A percentile compares a stretch with the other conserved stretches of the same genome.
phyloP scores from a whole-genome alignment of 2,888 invertebrate species.

The Eutolmus rufibarbis region DNA sequence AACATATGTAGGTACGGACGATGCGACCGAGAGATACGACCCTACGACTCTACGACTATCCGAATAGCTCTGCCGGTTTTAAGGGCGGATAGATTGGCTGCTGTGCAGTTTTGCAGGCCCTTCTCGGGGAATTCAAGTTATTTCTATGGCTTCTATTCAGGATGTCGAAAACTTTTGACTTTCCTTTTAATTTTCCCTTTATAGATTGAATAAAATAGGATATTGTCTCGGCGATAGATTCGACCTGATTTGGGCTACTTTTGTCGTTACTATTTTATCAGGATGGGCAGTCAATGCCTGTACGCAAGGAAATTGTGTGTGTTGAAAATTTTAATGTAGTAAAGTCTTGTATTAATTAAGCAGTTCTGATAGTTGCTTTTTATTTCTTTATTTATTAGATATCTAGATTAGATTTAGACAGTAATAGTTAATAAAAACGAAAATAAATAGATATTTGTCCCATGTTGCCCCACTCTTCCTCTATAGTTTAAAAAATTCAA shows the following conservation, averaged over 20 bases:
- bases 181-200: neutral
- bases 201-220: neutral
- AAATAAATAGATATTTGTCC: no score
- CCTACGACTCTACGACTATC: constrained; percentile 1
- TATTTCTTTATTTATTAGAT: no score
- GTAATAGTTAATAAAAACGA: no score
- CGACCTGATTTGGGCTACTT: neutral
- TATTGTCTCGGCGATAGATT: neutral
- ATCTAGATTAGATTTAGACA: no score
- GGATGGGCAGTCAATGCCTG: no score
- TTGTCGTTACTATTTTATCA: neutral
- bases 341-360: no score
- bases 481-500: no score
- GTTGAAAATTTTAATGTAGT: no score
- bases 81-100: constrained; percentile 1
- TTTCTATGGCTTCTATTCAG: neutral
- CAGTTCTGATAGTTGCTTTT: no score
- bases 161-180: neutral
- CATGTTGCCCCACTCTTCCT: no score
- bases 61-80: constrained; percentile 24
- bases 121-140: neutral
- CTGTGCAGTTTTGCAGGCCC: neutral
- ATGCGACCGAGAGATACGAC: neutral
- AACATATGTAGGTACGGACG: constrained; percentile 10
- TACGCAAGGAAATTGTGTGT: no score